phyloP scores from a whole-genome alignment of 2,888 invertebrate genomes.

The Pristionchus arcanus region DNA sequence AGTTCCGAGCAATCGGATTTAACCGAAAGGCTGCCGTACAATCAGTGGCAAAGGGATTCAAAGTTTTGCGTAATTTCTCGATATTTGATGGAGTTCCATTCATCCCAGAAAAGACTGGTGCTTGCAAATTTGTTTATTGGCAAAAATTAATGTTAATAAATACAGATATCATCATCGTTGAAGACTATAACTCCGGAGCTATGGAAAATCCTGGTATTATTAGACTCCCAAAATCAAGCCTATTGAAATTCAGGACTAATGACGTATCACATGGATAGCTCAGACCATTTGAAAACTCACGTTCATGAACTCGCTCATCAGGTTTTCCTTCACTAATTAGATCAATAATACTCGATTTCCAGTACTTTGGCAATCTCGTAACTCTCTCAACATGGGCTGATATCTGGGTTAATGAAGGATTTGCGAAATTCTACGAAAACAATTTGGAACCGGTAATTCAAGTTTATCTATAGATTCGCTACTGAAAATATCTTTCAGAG shows the following conservation, averaged over 20 bases:
- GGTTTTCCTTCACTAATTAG: not conserved
- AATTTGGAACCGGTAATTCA: not conserved
- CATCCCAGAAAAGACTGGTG: constrained; percentile 6
- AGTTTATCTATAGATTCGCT: not conserved
- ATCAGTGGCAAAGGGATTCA: not conserved
- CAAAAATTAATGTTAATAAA: not conserved
- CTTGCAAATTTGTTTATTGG: not conserved
- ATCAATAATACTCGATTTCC: not conserved
- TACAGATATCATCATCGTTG: constrained; percentile 10
- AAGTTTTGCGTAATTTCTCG: not conserved
- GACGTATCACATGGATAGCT: not conserved
- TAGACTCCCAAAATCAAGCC: not conserved
- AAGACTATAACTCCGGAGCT: not conserved
- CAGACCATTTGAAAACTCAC: not conserved
- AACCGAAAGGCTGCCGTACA: not conserved
- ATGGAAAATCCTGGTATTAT: constrained; percentile 38
- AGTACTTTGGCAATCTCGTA: constrained; percentile 24
- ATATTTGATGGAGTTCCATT: not conserved
- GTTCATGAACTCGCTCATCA: constrained; percentile 4
- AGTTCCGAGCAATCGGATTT: not conserved
- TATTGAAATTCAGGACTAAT: constrained; percentile 3
- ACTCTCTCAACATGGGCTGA: not conserved
- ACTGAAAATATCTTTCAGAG: not conserved
- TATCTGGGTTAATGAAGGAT: constrained; percentile 23
- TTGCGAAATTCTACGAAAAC: not conserved